Percentiles rank a stretch among this genome's conserved stretches.
These are phyloP conservation scores for Platygyra sinensis DNA, from an alignment of 64 coral and sea anemone genomes.

Conservation along the genomic window DNA sequence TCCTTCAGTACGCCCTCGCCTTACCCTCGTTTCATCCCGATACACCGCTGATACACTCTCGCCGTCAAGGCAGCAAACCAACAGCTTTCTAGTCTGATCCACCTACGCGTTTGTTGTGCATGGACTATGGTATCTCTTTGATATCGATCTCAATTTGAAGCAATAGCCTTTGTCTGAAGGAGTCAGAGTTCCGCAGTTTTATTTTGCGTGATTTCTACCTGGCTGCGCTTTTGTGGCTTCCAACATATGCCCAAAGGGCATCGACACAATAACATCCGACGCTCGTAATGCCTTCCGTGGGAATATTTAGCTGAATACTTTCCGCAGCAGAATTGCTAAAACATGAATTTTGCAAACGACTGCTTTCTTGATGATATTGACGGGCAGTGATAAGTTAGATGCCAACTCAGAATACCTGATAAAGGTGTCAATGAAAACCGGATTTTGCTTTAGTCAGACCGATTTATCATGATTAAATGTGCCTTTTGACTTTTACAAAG, in stretches of 20 bases:
- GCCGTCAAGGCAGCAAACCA: not conserved
- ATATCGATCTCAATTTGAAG: not conserved
- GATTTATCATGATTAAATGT: no score
- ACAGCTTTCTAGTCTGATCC: not conserved
- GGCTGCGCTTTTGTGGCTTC: slow-evolving; percentile 31
- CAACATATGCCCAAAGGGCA: not conserved
- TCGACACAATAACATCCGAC: not conserved
- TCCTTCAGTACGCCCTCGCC: not conserved
- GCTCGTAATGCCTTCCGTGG: not conserved
- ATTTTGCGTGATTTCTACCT: slow-evolving; percentile 9
- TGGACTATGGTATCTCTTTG: no score
- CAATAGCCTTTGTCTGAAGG: not conserved
- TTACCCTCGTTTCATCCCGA: not conserved
- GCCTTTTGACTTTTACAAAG: no score
- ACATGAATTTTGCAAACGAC: not conserved
- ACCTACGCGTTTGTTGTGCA: not conserved
- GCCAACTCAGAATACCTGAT: no score
- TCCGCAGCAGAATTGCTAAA: not conserved
- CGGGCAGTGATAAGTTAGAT: no score
- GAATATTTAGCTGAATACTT: slow-evolving; percentile 1
- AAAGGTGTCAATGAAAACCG: no score
- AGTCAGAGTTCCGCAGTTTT: not conserved
- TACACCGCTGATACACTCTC: not conserved
- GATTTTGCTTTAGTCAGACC: no score
- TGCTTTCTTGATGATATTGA: not conserved